These are phyloP conservation scores for Cataglyphis cursor DNA, from an alignment of 2,888 invertebrate genomes.

Conservation along the genomic window DNA sequence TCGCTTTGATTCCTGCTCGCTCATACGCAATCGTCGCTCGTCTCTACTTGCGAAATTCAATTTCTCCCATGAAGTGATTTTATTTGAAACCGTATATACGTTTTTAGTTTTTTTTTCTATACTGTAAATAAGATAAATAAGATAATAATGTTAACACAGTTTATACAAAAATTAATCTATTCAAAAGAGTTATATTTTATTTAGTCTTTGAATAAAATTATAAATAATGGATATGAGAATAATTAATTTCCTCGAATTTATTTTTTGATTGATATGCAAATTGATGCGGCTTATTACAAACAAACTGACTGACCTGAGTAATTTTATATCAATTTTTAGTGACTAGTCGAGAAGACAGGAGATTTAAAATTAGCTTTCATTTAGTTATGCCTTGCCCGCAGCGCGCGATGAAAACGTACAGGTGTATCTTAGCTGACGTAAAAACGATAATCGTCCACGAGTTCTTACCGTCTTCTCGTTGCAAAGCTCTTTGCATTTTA, in stretches of 20 bases:
- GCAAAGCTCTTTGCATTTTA: conserved; percentile 45
- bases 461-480: conserved; percentile 34
- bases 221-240: not conserved
- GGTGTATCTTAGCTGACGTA: conserved; percentile 19
- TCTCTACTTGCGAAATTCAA: conserved; percentile 17
- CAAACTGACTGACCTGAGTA: no score
- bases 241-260: not conserved
- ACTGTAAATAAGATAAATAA: not conserved
- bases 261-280: conserved; percentile 13
- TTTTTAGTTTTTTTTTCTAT: conserved; percentile 1
- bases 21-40: not conserved
- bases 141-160: not conserved
- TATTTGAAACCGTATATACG: not conserved
- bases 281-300: not conserved
- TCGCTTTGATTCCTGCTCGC: conserved; percentile 24
- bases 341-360: not conserved
- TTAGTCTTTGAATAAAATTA: not conserved
- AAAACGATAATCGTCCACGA: conserved; percentile 42
- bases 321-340: not conserved
- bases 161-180: not conserved
- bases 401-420: not conserved
- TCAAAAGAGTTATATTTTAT: not conserved
- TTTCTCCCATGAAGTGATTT: conserved; percentile 9
- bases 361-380: conserved; percentile 36
- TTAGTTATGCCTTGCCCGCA: conserved; percentile 10